A percentile compares a stretch with the other conserved stretches of the same genome.
Conservation (phyloP, 2,113 vertebrate species). For the Neolamprologus brichardi region DNA sequence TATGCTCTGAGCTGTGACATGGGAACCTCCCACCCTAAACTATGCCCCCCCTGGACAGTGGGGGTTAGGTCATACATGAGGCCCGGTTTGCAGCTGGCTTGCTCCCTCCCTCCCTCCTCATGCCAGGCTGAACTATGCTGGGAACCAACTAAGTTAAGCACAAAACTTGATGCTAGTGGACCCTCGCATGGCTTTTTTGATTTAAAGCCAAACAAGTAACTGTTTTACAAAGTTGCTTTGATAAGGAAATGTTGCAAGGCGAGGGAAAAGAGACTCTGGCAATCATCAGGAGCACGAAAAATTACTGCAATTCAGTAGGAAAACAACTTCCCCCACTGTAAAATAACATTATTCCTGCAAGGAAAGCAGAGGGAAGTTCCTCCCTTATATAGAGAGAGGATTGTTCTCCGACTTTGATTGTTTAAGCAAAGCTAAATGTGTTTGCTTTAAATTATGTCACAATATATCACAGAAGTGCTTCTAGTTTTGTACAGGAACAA, state of each 20-base stretch:
- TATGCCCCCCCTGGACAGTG: slow-evolving; percentile 17
- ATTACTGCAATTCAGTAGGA: slow-evolving; percentile 33
- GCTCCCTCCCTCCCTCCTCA: slow-evolving; percentile 17
- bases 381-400: slow-evolving; percentile 42
- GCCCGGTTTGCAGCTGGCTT: slow-evolving; percentile 12
- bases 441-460: slow-evolving; percentile 66
- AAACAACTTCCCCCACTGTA: slow-evolving; percentile 44
- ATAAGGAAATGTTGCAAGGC: slow-evolving; percentile 55
- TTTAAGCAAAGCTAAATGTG: slow-evolving; percentile 59
- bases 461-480: slow-evolving; percentile 36
- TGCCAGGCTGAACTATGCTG: slow-evolving; percentile 45
- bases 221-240: slow-evolving; percentile 55
- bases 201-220: slow-evolving; percentile 40
- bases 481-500: slow-evolving; percentile 48
- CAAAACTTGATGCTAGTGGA: slow-evolving; percentile 5
- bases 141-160: slow-evolving; percentile 44
- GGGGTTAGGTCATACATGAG: slow-evolving; percentile 34
- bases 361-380: slow-evolving; percentile 59
- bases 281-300: slow-evolving; percentile 48
- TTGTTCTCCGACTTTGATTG: slow-evolving; percentile 55
- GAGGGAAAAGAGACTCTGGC: slow-evolving; percentile 23
- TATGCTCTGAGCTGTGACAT: slow-evolving; percentile 42
- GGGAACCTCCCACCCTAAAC: slow-evolving; percentile 38
- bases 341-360: slow-evolving; percentile 53
- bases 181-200: slow-evolving; percentile 27